phyloP scores from a whole-genome alignment of 2,888 invertebrate genomes.

The Esperia sulphurella region DNA sequence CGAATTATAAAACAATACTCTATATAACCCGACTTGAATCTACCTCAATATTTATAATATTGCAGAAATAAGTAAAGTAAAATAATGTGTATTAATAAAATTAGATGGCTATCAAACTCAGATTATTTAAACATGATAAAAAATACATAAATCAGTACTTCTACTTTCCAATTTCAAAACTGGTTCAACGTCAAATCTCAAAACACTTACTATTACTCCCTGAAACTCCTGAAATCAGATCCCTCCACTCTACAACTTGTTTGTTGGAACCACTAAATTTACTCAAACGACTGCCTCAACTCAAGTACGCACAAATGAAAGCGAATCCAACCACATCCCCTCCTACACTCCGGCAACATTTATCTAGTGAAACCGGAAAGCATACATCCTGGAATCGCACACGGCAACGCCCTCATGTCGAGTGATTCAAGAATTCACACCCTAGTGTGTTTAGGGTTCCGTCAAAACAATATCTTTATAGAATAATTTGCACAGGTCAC shows the following conservation, averaged over 20 bases:
- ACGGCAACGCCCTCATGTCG: constrained; percentile 28
- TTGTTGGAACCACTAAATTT: constrained; percentile 17
- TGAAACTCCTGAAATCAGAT: constrained; percentile 3
- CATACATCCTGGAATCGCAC: constrained; percentile 47
- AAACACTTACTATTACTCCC: neutral
- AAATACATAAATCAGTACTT: no score
- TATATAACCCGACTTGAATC: no score
- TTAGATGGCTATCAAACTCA: no score
- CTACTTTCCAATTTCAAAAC: no score
- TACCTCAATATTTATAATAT: no score
- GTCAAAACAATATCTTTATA: no score
- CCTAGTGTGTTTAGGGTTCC: neutral
- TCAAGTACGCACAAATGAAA: constrained; percentile 24
- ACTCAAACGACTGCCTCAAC: constrained; percentile 19
- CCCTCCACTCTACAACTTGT: constrained; percentile 11
- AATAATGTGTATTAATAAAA: no score
- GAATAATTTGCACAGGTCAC: no score
- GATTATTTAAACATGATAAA: no score
- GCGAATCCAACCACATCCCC: constrained; percentile 37
- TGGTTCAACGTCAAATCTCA: neutral
- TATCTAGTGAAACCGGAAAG: constrained; percentile 47
- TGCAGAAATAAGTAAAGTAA: no score
- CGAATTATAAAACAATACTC: no score
- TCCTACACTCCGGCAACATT: constrained; percentile 30
- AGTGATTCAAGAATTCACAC: constrained; percentile 37